Evolutionary conservation across 2,888 invertebrate genomes (phyloP).

Genomic region (Adineta ricciae): DNA sequence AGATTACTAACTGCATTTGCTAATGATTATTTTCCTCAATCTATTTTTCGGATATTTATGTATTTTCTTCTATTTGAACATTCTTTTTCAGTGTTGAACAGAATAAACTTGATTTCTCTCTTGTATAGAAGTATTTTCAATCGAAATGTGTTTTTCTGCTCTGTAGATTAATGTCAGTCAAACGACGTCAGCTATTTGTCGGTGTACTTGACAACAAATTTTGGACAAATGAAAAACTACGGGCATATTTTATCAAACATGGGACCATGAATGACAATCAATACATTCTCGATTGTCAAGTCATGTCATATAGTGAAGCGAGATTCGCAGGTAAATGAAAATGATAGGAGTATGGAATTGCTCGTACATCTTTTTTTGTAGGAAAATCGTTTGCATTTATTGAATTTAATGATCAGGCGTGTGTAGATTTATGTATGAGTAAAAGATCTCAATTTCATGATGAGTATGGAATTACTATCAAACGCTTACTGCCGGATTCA

Average conservation of each 20-base stretch:
- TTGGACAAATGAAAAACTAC: background rate
- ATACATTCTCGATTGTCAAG: background rate
- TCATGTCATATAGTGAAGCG: background rate
- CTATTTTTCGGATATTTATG: too few species aligned
- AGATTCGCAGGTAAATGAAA: background rate
- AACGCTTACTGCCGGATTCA: background rate
- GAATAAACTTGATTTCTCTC: too few species aligned
- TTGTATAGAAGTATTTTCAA: too few species aligned
- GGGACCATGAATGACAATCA: background rate
- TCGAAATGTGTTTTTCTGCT: too few species aligned
- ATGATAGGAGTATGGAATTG: background rate
- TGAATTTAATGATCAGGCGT: background rate
- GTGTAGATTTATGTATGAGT: background rate
- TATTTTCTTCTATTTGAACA: too few species aligned
- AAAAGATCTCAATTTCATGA: background rate
- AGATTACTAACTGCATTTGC: background rate
- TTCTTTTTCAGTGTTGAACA: too few species aligned
- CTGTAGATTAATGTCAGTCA: background rate
- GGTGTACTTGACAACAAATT: background rate
- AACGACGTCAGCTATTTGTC: background rate
- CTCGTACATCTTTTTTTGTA: background rate
- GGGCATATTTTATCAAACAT: background rate
- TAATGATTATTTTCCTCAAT: background rate
- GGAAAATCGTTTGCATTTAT: background rate
- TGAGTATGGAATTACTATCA: background rate